Evolutionary conservation across 2,113 vertebrate genomes (phyloP).

Genomic region (Bos javanicus): DNA sequence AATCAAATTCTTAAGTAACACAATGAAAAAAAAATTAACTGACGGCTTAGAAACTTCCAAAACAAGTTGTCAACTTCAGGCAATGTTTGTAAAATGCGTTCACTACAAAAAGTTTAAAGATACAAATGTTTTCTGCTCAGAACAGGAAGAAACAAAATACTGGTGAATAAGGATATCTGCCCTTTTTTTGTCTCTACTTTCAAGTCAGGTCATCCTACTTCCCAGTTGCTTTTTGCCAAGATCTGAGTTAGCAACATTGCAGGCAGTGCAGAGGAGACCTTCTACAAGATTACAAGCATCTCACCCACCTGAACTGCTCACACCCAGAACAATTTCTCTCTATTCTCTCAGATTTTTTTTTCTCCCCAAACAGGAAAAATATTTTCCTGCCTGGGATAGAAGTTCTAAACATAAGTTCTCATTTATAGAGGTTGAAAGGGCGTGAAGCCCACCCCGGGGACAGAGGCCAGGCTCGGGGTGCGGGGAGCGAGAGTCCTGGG

Average conservation of each 20-base stretch:
- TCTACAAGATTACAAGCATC: not conserved
- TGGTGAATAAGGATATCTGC: not conserved
- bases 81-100: not conserved
- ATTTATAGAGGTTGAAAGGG: not conserved
- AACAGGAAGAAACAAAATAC: slow-evolving; percentile 39
- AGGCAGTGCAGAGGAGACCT: not conserved
- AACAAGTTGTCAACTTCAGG: not conserved
- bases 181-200: not conserved
- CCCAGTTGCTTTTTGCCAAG: not conserved
- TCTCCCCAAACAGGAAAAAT: not conserved
- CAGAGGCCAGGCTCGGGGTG: not conserved
- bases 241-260: not conserved
- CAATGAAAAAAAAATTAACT: not conserved
- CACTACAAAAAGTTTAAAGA: not conserved
- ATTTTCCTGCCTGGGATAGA: not conserved
- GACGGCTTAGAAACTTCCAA: not conserved
- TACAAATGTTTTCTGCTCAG: not conserved
- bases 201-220: not conserved
- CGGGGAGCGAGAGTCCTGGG: not conserved
- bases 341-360: no score
- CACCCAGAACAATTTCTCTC: not conserved
- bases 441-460: not conserved
- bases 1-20: not conserved
- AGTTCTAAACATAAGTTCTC: not conserved
- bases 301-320: not conserved